These are phyloP conservation scores for Ridgeia piscesae DNA, from an alignment of 1,140 invertebrate genomes.

Conservation along the genomic window DNA sequence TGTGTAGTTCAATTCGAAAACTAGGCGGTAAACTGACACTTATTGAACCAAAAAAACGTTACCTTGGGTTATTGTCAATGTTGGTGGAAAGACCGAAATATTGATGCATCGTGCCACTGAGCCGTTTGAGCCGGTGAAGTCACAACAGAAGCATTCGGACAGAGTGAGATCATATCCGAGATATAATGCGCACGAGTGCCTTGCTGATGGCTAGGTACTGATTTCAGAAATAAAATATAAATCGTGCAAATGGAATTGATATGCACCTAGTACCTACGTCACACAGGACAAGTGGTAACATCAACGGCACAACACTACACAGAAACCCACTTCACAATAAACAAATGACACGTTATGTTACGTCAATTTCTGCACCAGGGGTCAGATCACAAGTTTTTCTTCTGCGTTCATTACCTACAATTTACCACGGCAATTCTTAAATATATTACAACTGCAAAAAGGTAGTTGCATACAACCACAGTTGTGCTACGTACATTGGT, in stretches of 20 bases:
- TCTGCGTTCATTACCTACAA: no score
- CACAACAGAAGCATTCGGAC: not conserved
- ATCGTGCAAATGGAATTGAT: not conserved
- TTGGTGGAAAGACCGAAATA: not conserved
- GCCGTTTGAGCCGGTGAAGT: not conserved
- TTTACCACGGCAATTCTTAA: no score
- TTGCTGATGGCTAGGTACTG: not conserved
- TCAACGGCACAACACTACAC: not conserved
- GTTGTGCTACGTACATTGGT: no score
- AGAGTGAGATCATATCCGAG: not conserved
- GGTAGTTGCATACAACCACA: no score
- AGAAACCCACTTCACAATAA: no score
- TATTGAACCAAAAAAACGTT: not conserved
- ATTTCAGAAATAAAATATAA: slow-evolving; percentile 2
- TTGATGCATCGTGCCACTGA: not conserved
- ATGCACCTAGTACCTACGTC: not conserved
- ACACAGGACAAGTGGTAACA: not conserved
- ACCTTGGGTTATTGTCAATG: not conserved
- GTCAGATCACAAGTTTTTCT: no score
- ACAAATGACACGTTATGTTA: not conserved
- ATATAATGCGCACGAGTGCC: not conserved
- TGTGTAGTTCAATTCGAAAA: not conserved
- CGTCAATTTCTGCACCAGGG: no score
- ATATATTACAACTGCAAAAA: not conserved
- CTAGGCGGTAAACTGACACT: not conserved